Evolutionary conservation across 2,888 invertebrate species (phyloP), one percentile per base, ranked within the genome.

Genomic region (Sussaba pulchella): DNA sequence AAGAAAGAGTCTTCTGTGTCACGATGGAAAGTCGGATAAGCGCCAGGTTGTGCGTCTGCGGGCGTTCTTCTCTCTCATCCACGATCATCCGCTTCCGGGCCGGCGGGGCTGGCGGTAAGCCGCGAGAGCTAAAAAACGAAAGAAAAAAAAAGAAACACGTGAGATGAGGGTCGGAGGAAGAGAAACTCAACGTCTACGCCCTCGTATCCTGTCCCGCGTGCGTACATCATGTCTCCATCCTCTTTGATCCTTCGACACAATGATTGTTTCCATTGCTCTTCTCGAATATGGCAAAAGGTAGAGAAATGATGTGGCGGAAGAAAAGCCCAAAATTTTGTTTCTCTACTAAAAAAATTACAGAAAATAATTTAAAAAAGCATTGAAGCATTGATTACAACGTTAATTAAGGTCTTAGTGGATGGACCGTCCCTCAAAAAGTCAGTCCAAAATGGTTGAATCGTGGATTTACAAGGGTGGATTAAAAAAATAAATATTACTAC

Each of bases 1-100:
- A n/a, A 63, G 45, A 63, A 36, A 36, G 70, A 43, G 64, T 77
- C 77, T 81, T 76, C 72, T 81, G 79, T 81, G n/a, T 81, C 72
- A 45, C 77, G 81, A 81, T 81, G 54, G 72, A 81, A 81, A 76
- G 76, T 81, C 81, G n/a, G 81, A 81, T 81, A 81, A 81, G 73
- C 81, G 50, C n/a, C 39, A 17, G 43, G 57, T 59, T 61, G 57
- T 43, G 52, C 26, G 36, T 66, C 61, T 63, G 63, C 71, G 64
- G 59, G 17, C 10, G 14, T 24, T 50, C 43, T 70, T 50, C 14
- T 26, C 47, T 63, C 77, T 69, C 72, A 81, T 81, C 81, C 64
- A 72, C 47, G 72, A 81, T 81, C 81, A 81, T 72, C 72, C 81
- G 69, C 71, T 81, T 81, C 81, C 81, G 81, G 81, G 61, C 67